Evolutionary conservation across 2,797 vertebrate genomes (phyloP).

Genomic region (Sebastes minor): DNA sequence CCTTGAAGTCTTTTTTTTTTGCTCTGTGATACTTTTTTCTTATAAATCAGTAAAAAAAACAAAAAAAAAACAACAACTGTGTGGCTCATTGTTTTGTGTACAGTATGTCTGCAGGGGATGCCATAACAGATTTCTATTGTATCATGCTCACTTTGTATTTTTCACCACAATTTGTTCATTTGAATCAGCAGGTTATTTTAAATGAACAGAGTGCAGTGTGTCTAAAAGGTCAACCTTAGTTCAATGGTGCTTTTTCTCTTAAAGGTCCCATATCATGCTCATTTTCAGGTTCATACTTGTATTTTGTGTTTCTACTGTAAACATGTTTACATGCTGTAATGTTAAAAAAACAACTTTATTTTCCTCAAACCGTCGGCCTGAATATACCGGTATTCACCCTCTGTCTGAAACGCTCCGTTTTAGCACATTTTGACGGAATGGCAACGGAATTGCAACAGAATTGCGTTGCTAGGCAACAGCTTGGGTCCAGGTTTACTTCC

Average conservation of each 20-base stretch:
- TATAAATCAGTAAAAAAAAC: constrained; percentile 40
- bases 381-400: fast-evolving
- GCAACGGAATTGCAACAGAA: no score
- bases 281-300: no score
- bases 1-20: constrained; percentile 16
- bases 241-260: not conserved
- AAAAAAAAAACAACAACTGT: not conserved
- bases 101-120: not conserved
- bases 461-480: no score
- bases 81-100: not conserved
- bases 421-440: no score
- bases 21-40: constrained; percentile 12
- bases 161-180: not conserved
- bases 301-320: no score
- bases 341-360: no score
- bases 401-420: no score
- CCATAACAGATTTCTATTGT: fast-evolving
- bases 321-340: no score
- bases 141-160: not conserved
- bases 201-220: not conserved
- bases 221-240: not conserved
- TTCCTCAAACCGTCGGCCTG: no score
- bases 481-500: no score
- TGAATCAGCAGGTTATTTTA: not conserved
- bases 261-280: no score